phyloP scores from a whole-genome alignment of 2,888 invertebrate genomes.

The Papilio elwesi region DNA sequence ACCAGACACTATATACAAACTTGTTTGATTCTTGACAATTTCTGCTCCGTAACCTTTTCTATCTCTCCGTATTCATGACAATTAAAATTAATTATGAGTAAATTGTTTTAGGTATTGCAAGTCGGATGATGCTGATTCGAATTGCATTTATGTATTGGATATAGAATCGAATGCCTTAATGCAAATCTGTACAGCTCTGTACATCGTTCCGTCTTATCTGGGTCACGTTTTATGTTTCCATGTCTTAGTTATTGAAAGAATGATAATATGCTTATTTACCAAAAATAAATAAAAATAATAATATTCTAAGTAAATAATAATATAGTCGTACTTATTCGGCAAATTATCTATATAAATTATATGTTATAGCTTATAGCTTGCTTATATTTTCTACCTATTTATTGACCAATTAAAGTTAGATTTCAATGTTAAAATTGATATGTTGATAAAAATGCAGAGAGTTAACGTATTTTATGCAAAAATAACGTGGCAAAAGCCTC shows the following conservation, averaged over 20 bases:
- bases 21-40: too few relatives aligned
- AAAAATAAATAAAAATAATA: too few relatives aligned
- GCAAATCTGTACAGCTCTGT: conserved; percentile 18
- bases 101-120: neutral
- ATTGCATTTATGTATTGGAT: conserved; percentile 13
- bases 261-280: too few relatives aligned
- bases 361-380: too few relatives aligned
- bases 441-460: neutral
- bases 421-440: neutral
- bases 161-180: conserved; percentile 5
- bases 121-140: neutral
- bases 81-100: neutral
- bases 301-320: too few relatives aligned
- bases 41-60: too few relatives aligned
- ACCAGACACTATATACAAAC: too few relatives aligned
- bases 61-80: neutral
- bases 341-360: too few relatives aligned
- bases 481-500: neutral
- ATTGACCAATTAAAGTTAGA: neutral
- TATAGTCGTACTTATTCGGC: too few relatives aligned
- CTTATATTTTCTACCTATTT: neutral
- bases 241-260: too few relatives aligned
- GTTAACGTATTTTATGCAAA: neutral
- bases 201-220: conserved; percentile 16
- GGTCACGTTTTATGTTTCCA: conserved; percentile 2